Conservation (phyloP, 2,797 vertebrate genomes). For the Anniella stebbinsi region DNA sequence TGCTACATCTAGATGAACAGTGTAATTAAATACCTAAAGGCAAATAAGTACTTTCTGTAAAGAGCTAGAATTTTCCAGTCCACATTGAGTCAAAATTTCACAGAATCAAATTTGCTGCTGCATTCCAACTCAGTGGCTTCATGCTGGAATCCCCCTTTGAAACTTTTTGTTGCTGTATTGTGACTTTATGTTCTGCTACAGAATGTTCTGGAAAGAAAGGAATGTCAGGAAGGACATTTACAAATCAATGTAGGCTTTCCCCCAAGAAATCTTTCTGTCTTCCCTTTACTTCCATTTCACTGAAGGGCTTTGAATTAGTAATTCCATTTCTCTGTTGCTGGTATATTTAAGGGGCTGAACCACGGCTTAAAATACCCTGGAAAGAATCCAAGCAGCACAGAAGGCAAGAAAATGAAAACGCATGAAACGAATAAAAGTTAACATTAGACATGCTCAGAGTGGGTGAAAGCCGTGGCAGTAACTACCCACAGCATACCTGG, state of each 20-base stretch:
- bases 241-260: conserved; percentile 36
- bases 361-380: conserved; percentile 75
- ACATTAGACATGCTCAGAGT: background rate
- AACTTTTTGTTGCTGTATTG: background rate
- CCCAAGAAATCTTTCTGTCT: conserved; percentile 8
- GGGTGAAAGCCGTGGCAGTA: background rate
- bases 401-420: conserved; percentile 78
- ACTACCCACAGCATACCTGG: conserved; percentile 24
- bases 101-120: background rate
- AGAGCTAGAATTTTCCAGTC: background rate
- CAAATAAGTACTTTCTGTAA: background rate
- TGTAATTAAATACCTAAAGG: background rate
- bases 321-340: conserved; percentile 64
- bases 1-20: background rate
- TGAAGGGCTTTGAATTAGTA: conserved; percentile 68
- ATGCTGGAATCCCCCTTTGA: background rate
- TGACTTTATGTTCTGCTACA: background rate
- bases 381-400: conserved; percentile 73
- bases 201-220: background rate
- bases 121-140: background rate
- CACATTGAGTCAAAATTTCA: background rate
- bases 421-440: conserved; percentile 61
- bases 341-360: conserved; percentile 63
- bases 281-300: conserved; percentile 41
- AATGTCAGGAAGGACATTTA: conserved; percentile 49